Conservation (phyloP, 2,797 vertebrate genomes). For the Crenichthys baileyi region DNA sequence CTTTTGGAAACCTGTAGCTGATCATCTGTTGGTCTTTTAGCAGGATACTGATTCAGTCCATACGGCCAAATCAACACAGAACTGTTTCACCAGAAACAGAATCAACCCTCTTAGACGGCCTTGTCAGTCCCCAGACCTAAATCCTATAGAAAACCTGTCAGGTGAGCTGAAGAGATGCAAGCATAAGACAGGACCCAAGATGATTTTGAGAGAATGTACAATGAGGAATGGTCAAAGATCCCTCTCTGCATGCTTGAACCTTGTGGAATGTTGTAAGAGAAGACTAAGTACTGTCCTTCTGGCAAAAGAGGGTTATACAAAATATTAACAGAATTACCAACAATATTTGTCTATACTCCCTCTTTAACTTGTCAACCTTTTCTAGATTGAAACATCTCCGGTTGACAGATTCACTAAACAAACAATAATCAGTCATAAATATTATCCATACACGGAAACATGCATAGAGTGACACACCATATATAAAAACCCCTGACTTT, state of each 20-base stretch:
- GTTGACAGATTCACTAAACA: background rate
- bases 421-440: background rate
- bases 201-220: background rate
- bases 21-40: background rate
- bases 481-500: slow-evolving; percentile 23
- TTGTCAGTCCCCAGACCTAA: background rate
- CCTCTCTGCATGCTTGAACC: background rate
- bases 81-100: background rate
- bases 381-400: background rate
- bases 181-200: background rate
- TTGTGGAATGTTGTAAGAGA: background rate
- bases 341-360: background rate
- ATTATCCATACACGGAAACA: background rate
- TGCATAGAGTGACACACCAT: slow-evolving; percentile 1
- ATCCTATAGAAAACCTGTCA: background rate
- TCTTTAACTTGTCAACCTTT: background rate
- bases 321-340: background rate
- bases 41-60: background rate
- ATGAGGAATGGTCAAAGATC: background rate
- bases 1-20: background rate
- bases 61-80: background rate
- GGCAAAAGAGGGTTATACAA: background rate
- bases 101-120: background rate
- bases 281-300: background rate
- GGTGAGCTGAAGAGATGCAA: background rate